Evolutionary conservation across 2,888 invertebrate species (phyloP).

Genomic region (Papilio elwesi): DNA sequence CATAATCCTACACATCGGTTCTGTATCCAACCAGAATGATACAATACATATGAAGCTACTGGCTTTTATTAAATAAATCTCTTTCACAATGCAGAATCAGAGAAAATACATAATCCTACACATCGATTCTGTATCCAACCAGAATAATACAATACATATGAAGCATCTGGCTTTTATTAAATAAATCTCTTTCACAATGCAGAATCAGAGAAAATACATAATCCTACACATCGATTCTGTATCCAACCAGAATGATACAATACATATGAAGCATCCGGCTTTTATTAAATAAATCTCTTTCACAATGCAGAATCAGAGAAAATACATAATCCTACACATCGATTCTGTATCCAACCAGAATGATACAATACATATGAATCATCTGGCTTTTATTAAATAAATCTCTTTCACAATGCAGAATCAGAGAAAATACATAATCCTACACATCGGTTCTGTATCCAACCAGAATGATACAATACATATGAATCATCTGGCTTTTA

Average conservation of each 20-base stretch:
- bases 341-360: background rate
- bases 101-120: background rate
- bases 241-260: background rate
- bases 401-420: background rate
- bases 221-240: background rate
- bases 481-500: too few relatives aligned
- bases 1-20: too few relatives aligned
- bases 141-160: background rate
- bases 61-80: background rate
- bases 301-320: background rate
- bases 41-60: too few relatives aligned
- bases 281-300: background rate
- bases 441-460: background rate
- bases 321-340: background rate
- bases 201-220: background rate
- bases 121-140: background rate
- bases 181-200: constrained; percentile 5
- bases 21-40: too few relatives aligned
- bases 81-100: background rate
- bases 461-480: too few relatives aligned
- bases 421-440: background rate
- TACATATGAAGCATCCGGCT: too few relatives aligned
- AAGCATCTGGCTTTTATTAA: too few relatives aligned
- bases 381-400: background rate
- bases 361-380: too few relatives aligned